Conservation (phyloP, 2,797 vertebrate species). For the Dipus sagitta region DNA sequence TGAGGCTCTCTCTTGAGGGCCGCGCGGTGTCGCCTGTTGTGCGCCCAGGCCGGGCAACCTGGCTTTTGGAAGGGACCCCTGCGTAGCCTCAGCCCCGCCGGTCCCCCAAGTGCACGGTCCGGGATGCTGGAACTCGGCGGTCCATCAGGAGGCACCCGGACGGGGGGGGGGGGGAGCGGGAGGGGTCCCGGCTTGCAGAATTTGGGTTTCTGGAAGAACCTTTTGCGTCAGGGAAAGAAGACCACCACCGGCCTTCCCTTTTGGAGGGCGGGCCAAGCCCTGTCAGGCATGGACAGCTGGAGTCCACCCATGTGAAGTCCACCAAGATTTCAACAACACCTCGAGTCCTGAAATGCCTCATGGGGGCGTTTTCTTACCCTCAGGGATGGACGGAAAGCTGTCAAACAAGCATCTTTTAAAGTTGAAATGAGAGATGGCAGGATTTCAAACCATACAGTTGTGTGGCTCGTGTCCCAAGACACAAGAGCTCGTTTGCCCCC, state of each 20-base stretch:
- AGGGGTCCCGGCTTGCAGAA: conserved; percentile 66
- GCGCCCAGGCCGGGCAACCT: not conserved
- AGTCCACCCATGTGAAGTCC: not conserved
- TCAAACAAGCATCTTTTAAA: conserved; percentile 72
- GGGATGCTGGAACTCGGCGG: not conserved
- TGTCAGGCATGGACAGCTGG: conserved; percentile 55
- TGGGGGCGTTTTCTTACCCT: conserved; percentile 56
- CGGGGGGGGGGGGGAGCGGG: conserved; percentile 56
- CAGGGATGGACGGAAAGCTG: conserved; percentile 61
- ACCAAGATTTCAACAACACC: not conserved
- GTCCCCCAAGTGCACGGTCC: conserved; percentile 11
- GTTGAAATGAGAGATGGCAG: conserved; percentile 49
- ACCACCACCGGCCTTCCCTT: conserved; percentile 15
- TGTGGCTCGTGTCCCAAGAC: conserved; percentile 40
- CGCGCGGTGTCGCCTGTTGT: conserved; percentile 52
- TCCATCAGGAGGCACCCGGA: not conserved
- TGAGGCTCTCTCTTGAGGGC: not conserved
- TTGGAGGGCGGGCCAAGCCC: not conserved
- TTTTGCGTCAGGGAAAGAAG: not conserved
- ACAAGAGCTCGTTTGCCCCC: not conserved
- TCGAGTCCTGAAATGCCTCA: not conserved
- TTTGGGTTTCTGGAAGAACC: conserved; percentile 37
- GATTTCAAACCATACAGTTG: conserved; percentile 11
- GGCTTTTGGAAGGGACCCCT: not conserved
- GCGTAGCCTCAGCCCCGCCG: not conserved